Evolutionary conservation across 2,113 vertebrate genomes (phyloP).

Genomic region (cattle (Bos taurus)): ARS-UCD2.0 NC_037328.1:145544001-145544500

Average conservation of each 20-base stretch:
- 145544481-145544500: fast-evolving
- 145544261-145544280: background rate
- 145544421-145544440: background rate
- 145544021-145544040: background rate
- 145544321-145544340: background rate
- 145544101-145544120: background rate
- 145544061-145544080: background rate
- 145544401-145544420: background rate
- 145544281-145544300: background rate
- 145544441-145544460: background rate
- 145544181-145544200: background rate
- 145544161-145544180: background rate
- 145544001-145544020: background rate
- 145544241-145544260: background rate
- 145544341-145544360: no score
- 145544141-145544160: background rate
- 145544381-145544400: background rate
- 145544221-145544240: background rate
- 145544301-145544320: background rate
- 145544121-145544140: background rate
- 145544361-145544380: background rate
- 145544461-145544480: background rate
- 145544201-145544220: background rate
- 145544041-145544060: background rate
- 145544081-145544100: background rate